Base-by-base conservation (phyloP, 2,888 invertebrate genomes). In the Rutpela maculata region DNA sequence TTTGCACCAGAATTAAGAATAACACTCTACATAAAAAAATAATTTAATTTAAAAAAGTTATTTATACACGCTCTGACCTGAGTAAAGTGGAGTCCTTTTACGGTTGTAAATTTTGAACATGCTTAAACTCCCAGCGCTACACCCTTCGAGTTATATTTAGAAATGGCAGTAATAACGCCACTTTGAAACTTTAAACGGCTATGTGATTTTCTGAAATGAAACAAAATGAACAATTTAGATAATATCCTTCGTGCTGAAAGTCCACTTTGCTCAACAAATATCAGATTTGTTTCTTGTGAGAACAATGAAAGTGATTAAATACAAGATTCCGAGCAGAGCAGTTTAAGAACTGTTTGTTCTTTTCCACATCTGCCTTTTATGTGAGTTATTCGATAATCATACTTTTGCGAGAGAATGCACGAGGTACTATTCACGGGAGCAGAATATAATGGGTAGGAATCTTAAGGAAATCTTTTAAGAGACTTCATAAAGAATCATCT, bases 191-290 rank as follows among this genome's bases (percentile, higher is more conserved):
- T 50, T 50, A 1, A 50, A 50, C 50, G n/a, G 15, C n/a, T 50
- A 50, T 15, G n/a, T 50, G 50, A 50, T 50, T n/a, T 50, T 50
- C 50, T 50, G 50, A n/a, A 50, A 50, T 50, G 50, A 50, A 43
- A 50, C 50, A n/a, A 50, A 50, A 50, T 50, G 50, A 50, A 50
- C 50, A 50, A 50, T 50, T 50, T n/a, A n/a, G 50, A n/a, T 50
- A 50, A 50, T 50, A 50, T n/a, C 50, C 50, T 4, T 50, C 50
- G 50, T n/a, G 50, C 15, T n/a, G 50, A 50, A 7, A n/a, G 43
- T n/a, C 50, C n/a, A 50, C 15, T 50, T 50, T 50, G 50, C 2
- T n/a, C 50, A 6, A n/a, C n/a, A 7, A n/a, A 50, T n/a, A 50
- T n/a, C 50, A 50, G 50, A 50, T 15, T 50, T 50, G 50, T 50